A percentile compares a stretch with the other conserved stretches of the same genome.
Conservation (phyloP, 2,113 vertebrate species). For the Nothoprocta perdicaria region DNA sequence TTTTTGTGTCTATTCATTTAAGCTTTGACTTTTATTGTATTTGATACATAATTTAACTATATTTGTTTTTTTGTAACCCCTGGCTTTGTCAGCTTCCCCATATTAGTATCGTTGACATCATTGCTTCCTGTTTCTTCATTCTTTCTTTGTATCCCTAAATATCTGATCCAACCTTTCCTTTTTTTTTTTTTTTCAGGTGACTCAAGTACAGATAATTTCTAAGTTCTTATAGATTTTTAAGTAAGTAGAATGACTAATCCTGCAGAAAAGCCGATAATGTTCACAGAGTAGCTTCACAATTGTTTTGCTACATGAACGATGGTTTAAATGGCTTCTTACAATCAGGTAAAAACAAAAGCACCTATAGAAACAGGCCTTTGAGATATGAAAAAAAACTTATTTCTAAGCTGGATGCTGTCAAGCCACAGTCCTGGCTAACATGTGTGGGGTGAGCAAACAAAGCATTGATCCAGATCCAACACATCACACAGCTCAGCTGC, state of each 20-base stretch:
- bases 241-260: neutral
- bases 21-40: neutral
- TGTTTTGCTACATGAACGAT: neutral
- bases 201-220: neutral
- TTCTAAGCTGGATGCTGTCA: neutral
- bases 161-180: neutral
- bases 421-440: neutral
- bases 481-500: neutral
- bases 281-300: neutral
- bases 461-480: neutral
- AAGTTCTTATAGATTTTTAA: neutral
- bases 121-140: neutral
- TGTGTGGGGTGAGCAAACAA: neutral
- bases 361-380: neutral
- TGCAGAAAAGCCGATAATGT: neutral
- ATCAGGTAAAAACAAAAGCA: neutral
- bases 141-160: neutral
- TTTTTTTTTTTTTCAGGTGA: neutral
- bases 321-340: neutral
- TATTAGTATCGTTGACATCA: neutral
- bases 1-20: neutral
- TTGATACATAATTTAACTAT: too few species aligned
- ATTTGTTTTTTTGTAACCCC: neutral
- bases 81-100: neutral
- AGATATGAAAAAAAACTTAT: neutral